A percentile compares a stretch with the other conserved stretches of the same genome.
These are phyloP conservation scores for Pseudopleuronectes americanus DNA, from an alignment of 2,797 vertebrate species.

Conservation along the genomic window DNA sequence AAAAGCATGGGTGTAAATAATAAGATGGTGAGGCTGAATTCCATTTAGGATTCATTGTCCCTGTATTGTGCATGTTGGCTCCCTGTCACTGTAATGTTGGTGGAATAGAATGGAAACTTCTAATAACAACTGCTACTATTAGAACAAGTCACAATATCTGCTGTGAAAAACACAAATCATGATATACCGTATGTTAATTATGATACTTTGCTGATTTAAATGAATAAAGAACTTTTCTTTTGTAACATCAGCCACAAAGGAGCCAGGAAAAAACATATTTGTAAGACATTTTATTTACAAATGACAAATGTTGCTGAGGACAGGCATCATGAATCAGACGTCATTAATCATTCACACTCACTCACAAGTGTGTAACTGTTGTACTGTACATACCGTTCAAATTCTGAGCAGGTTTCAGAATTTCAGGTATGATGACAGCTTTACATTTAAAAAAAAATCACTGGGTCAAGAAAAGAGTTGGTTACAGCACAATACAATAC, in stretches of 20 bases:
- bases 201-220: neutral
- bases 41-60: too few species aligned
- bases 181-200: too few species aligned
- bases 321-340: neutral
- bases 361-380: conserved; percentile 1
- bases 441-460: conserved; percentile 8
- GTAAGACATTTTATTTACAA: conserved; percentile 59
- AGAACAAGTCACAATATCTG: too few species aligned
- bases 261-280: conserved; percentile 4
- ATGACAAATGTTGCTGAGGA: conserved; percentile 3
- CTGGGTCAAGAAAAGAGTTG: conserved; percentile 6
- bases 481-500: conserved; percentile 25
- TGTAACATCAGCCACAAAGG: neutral
- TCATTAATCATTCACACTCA: too few species aligned
- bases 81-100: too few species aligned
- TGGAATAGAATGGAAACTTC: too few species aligned
- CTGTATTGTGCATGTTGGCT: too few species aligned
- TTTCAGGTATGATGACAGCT: neutral
- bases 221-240: neutral
- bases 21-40: too few species aligned
- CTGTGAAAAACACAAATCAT: too few species aligned
- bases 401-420: neutral
- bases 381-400: conserved; percentile 6
- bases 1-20: too few species aligned
- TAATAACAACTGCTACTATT: too few species aligned